Percentiles rank a stretch among this genome's conserved stretches.
Conservation (phyloP, 2,797 vertebrate species). For the Thaleichthys pacificus region DNA sequence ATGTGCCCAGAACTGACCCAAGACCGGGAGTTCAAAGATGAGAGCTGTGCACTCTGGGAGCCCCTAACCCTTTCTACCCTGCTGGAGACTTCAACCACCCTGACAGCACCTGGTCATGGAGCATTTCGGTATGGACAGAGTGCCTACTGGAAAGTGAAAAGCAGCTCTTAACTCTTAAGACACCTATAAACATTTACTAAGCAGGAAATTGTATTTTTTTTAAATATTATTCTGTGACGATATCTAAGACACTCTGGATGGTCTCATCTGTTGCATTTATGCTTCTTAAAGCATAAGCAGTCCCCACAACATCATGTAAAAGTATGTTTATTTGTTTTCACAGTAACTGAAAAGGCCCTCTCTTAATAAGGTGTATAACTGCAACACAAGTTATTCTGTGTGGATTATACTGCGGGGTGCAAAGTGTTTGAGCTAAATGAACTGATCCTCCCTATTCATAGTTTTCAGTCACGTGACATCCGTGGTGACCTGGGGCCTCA, state of each 20-base stretch:
- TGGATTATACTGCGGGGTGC: not conserved
- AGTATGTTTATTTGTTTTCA: not conserved
- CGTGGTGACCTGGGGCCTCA: too few species aligned
- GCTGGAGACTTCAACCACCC: constrained; percentile 8
- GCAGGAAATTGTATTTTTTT: too few species aligned
- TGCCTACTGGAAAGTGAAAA: constrained; percentile 21
- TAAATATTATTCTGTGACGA: not conserved
- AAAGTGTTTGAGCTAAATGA: not conserved
- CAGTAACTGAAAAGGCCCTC: too few species aligned
- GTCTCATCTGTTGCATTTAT: not conserved
- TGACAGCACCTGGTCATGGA: constrained; percentile 22
- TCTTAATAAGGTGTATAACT: not conserved
- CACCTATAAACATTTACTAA: not conserved
- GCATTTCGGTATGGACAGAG: constrained; percentile 9
- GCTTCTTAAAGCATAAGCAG: not conserved
- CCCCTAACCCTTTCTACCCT: constrained; percentile 21
- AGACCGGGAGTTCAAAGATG: not conserved
- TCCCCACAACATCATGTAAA: not conserved
- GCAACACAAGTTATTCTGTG: not conserved
- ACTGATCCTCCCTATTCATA: too few species aligned
- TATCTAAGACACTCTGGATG: not conserved
- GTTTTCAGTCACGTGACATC: too few species aligned
- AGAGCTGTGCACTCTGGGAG: not conserved
- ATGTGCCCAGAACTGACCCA: not conserved
- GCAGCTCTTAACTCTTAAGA: constrained; percentile 14